Evolutionary conservation across 1,140 invertebrate genomes (phyloP).

Genomic region (Diabrotica virgifera): DNA sequence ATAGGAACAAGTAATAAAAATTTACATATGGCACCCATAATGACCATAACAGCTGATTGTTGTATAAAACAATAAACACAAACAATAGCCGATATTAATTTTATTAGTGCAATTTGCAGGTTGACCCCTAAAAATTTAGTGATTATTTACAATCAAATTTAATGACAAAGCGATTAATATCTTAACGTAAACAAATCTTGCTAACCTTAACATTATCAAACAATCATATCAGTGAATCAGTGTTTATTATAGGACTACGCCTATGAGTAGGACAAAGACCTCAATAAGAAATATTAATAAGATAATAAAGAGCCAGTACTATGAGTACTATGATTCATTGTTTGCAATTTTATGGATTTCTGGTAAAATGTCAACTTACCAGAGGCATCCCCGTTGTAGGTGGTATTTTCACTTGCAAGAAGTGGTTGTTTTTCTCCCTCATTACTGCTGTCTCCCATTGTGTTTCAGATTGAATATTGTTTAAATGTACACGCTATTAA

Average conservation of each 20-base stretch:
- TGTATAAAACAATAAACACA: too few species aligned
- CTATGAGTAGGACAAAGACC: background rate
- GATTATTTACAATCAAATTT: too few species aligned
- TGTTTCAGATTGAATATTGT: background rate
- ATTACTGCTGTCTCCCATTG: slow-evolving; percentile 28
- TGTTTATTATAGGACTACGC: background rate
- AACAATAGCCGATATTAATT: too few species aligned
- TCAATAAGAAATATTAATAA: background rate
- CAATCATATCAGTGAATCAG: background rate
- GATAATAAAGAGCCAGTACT: background rate
- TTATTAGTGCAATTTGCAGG: too few species aligned
- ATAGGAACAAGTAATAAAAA: too few species aligned
- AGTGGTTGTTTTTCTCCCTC: slow-evolving; percentile 53
- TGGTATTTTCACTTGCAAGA: slow-evolving; percentile 44
- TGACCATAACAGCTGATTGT: too few species aligned
- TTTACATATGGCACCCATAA: too few species aligned
- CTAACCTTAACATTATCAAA: background rate
- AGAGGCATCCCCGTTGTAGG: slow-evolving; percentile 40
- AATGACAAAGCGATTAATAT: background rate
- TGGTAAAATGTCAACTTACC: slow-evolving; percentile 21
- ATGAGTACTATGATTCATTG: background rate
- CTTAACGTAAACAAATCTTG: background rate
- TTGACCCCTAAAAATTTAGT: too few species aligned
- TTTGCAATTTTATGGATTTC: background rate
- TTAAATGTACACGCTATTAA: too few species aligned